A percentile compares a stretch with the other conserved stretches of the same genome.
Evolutionary conservation across 2,113 vertebrate species (phyloP).

Genomic region (Caloenas nicobarica): DNA sequence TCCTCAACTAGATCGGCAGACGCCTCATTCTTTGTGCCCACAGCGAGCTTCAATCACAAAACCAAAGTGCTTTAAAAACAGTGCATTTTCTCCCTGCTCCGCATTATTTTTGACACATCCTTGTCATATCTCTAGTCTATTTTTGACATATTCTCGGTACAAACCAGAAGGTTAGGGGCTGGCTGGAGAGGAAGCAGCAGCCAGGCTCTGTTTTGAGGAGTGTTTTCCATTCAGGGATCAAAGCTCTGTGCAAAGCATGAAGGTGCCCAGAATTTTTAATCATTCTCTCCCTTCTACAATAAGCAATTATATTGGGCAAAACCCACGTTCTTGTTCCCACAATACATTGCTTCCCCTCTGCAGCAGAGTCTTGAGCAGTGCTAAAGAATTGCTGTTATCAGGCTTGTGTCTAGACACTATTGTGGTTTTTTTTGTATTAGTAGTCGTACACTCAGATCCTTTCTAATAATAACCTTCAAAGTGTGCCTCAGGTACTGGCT

Average conservation of each 20-base stretch:
- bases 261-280: not conserved
- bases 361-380: not conserved
- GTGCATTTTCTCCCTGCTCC: not conserved
- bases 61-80: not conserved
- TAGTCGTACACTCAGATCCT: not conserved
- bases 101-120: not conserved
- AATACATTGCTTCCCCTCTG: rapidly evolving
- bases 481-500: not conserved
- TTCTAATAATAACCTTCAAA: not conserved
- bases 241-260: not conserved
- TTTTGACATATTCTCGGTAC: not conserved
- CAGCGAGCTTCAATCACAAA: not conserved
- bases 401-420: not conserved
- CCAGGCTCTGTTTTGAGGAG: not conserved
- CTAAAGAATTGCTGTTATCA: not conserved
- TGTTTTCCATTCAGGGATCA: not conserved
- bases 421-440: not conserved
- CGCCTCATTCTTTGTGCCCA: not conserved
- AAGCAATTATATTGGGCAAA: not conserved
- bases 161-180: not conserved
- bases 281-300: not conserved
- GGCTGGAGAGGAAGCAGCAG: not conserved
- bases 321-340: not conserved
- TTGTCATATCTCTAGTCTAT: not conserved
- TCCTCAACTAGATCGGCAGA: not conserved